Conservation (phyloP, 2,113 vertebrate genomes). For the Geothlypis trichas region DNA sequence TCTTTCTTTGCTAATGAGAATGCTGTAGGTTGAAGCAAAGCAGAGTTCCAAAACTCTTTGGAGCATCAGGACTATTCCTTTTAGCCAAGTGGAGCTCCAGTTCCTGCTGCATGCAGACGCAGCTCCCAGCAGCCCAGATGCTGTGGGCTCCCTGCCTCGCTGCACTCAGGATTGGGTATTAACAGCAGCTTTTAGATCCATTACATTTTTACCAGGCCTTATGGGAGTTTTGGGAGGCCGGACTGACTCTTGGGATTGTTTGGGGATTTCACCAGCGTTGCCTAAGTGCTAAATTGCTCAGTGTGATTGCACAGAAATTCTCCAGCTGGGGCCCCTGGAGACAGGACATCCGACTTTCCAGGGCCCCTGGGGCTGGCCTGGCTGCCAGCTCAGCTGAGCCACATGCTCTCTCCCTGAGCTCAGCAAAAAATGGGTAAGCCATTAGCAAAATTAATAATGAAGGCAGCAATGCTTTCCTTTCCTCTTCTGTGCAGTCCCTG, state of each 20-base stretch:
- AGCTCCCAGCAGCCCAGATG: neutral
- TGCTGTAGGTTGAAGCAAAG: slow-evolving; percentile 31
- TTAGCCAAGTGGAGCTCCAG: neutral
- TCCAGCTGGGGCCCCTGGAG: slow-evolving; percentile 34
- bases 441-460: neutral
- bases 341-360: neutral
- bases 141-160: neutral
- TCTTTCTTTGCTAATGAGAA: slow-evolving; percentile 63
- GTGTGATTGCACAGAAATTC: slow-evolving; percentile 71
- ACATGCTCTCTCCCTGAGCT: rapidly evolving
- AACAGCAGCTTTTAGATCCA: slow-evolving; percentile 31
- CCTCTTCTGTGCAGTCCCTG: neutral
- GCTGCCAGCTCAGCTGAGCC: neutral
- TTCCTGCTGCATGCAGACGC: neutral
- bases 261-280: slow-evolving; percentile 70
- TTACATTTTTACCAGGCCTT: slow-evolving; percentile 61
- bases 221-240: slow-evolving; percentile 66
- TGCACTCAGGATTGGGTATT: neutral
- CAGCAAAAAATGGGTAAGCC: neutral
- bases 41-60: slow-evolving; percentile 22
- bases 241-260: slow-evolving; percentile 70
- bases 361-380: neutral
- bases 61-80: neutral
- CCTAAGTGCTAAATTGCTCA: slow-evolving; percentile 75
- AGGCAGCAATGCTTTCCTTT: neutral